Percentiles rank a stretch among this genome's conserved stretches.
Evolutionary conservation across 2,797 vertebrate genomes (phyloP).

Genomic region (Poeciliopsis turneri): DNA sequence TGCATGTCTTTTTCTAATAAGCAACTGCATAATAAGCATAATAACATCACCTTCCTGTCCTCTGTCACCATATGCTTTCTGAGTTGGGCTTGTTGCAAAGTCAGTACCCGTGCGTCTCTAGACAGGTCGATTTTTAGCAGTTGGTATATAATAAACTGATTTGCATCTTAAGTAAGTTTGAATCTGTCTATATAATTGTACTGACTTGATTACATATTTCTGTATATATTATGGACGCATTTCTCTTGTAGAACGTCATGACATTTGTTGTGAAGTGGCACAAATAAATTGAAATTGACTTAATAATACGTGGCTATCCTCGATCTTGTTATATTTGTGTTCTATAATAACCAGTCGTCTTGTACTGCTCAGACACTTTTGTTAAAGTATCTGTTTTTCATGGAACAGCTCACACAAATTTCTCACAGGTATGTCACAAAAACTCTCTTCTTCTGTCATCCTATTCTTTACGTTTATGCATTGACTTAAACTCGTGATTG

Average conservation of each 20-base stretch:
- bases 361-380: no score
- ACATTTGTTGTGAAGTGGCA: not conserved
- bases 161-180: not conserved
- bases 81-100: not conserved
- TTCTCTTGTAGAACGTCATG: no score
- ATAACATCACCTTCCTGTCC: not conserved
- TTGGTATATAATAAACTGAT: not conserved
- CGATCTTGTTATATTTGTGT: no score
- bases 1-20: not conserved
- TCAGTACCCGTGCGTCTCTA: not conserved
- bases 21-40: no score
- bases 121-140: not conserved
- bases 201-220: not conserved
- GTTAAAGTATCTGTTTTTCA: no score
- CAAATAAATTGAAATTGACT: not conserved
- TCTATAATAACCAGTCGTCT: no score
- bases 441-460: no score
- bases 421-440: no score
- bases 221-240: not conserved
- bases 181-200: not conserved
- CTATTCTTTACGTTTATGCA: no score
- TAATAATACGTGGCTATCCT: not conserved
- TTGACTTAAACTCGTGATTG: no score
- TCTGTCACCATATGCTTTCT: not conserved
- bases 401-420: no score